phyloP scores from a whole-genome alignment of 2,888 invertebrate species.

The Rhabditoides inermis region DNA sequence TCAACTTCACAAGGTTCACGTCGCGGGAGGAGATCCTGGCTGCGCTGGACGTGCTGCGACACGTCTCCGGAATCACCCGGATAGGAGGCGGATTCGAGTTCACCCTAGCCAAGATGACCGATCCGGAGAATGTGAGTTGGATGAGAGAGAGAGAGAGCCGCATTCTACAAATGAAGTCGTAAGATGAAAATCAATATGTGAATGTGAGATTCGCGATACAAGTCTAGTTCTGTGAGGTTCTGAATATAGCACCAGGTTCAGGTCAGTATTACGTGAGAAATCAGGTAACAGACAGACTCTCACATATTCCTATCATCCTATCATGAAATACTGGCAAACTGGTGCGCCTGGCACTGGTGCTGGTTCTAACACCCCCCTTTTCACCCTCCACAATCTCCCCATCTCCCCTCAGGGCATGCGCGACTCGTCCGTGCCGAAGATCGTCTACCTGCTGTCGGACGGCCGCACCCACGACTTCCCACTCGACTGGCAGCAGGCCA shows the following conservation, averaged over 20 bases:
- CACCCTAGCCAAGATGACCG: conserved; percentile 29
- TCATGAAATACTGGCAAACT: no score
- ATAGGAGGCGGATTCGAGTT: conserved; percentile 50
- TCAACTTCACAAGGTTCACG: conserved; percentile 45
- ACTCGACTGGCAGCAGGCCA: conserved; percentile 42
- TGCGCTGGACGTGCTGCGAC: conserved; percentile 41
- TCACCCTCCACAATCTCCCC: background rate
- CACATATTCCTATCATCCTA: no score
- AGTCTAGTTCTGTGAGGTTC: no score
- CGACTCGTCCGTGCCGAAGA: conserved; percentile 42
- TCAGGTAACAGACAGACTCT: no score
- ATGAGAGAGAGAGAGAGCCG: background rate
- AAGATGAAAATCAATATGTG: no score
- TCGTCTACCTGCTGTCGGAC: conserved; percentile 49
- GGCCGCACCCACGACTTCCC: conserved; percentile 51
- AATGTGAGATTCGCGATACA: no score
- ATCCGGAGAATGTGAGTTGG: conserved; percentile 24
- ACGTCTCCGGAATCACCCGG: conserved; percentile 49
- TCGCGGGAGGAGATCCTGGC: conserved; percentile 38
- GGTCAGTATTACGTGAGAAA: no score
- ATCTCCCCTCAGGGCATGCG: conserved; percentile 50
- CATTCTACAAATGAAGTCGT: no score
- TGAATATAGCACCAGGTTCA: no score
- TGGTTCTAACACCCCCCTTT: background rate
- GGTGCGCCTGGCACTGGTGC: no score